phyloP scores from a whole-genome alignment of 1,140 invertebrate species.

The Trachymyrmex septentrionalis region DNA sequence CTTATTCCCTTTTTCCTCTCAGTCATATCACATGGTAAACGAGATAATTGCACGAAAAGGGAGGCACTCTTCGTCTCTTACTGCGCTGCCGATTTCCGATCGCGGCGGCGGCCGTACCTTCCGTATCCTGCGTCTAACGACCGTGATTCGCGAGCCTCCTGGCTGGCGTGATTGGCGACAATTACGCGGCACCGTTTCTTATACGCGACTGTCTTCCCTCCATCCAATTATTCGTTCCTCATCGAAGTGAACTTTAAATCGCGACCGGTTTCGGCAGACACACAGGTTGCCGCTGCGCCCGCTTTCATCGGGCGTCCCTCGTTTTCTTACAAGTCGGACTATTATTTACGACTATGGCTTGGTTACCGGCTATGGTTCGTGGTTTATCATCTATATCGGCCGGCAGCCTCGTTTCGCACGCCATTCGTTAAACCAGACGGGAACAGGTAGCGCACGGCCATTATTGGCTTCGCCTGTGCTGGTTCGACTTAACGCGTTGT shows the following conservation, averaged over 20 bases:
- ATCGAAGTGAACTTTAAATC: conserved; percentile 83
- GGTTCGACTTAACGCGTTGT: conserved; percentile 46
- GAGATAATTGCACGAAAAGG: conserved; percentile 71
- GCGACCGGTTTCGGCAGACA: conserved; percentile 57
- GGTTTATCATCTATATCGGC: conserved; percentile 58
- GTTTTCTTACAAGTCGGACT: conserved; percentile 60
- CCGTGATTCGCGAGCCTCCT: conserved; percentile 66
- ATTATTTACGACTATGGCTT: conserved; percentile 54
- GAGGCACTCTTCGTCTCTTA: conserved; percentile 1
- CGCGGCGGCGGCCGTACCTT: conserved; percentile 37
- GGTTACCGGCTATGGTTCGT: conserved; percentile 41
- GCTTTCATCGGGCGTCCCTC: conserved; percentile 30
- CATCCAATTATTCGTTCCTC: conserved; percentile 83
- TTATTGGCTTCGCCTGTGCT: conserved; percentile 44
- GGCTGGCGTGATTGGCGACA: conserved; percentile 79
- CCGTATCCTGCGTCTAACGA: conserved; percentile 53
- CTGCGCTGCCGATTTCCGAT: conserved; percentile 19
- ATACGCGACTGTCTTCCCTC: conserved; percentile 43
- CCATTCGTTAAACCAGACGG: conserved; percentile 61
- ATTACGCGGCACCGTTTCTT: conserved; percentile 77
- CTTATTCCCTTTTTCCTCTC: conserved; percentile 61
- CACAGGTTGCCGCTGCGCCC: conserved; percentile 18
- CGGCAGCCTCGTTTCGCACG: conserved; percentile 55
- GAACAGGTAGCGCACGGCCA: conserved; percentile 60
- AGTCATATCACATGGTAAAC: conserved; percentile 62